Conservation (phyloP, 2,888 invertebrate genomes). For the Drosophila gaucha region DNA sequence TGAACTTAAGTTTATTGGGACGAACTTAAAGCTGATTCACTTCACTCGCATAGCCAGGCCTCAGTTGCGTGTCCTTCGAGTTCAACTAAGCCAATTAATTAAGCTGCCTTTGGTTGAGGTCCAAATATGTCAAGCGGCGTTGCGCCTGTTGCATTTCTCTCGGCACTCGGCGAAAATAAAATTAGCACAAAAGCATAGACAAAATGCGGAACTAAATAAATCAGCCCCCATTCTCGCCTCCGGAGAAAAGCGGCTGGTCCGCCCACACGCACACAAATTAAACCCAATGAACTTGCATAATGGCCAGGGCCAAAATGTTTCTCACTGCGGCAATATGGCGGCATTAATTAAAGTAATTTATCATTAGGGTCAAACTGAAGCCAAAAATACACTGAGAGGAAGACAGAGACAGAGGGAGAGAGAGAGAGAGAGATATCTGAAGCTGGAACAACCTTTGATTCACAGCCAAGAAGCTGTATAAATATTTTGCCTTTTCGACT, state of each 20-base stretch:
- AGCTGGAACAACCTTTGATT: slow-evolving; percentile 65
- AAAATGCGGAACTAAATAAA: slow-evolving; percentile 74
- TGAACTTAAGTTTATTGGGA: slow-evolving; percentile 38
- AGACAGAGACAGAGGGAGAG: slow-evolving; percentile 1
- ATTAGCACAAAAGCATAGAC: slow-evolving; percentile 60
- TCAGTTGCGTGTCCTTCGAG: slow-evolving; percentile 41
- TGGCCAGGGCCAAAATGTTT: slow-evolving; percentile 55
- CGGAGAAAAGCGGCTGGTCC: background rate
- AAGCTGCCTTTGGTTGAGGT: slow-evolving; percentile 57
- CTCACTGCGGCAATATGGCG: slow-evolving; percentile 77
- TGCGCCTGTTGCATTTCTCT: slow-evolving; percentile 72
- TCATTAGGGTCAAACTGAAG: slow-evolving; percentile 79
- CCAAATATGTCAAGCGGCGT: slow-evolving; percentile 71
- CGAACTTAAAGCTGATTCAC: slow-evolving; percentile 51
- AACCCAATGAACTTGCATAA: slow-evolving; percentile 79
- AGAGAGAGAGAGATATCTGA: slow-evolving; percentile 1
- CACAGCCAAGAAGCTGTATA: slow-evolving; percentile 70
- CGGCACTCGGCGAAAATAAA: slow-evolving; percentile 39
- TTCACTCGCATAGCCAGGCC: background rate
- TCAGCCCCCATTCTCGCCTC: slow-evolving; percentile 39
- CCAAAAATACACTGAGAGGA: slow-evolving; percentile 22
- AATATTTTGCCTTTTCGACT: slow-evolving; percentile 68
- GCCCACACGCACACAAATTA: slow-evolving; percentile 70
- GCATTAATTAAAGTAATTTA: slow-evolving; percentile 84
- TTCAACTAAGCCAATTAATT: slow-evolving; percentile 75